Evolutionary conservation across 2,888 invertebrate genomes (phyloP), one percentile per base, ranked within the genome.

Genomic region (Agrotis segetum): DNA sequence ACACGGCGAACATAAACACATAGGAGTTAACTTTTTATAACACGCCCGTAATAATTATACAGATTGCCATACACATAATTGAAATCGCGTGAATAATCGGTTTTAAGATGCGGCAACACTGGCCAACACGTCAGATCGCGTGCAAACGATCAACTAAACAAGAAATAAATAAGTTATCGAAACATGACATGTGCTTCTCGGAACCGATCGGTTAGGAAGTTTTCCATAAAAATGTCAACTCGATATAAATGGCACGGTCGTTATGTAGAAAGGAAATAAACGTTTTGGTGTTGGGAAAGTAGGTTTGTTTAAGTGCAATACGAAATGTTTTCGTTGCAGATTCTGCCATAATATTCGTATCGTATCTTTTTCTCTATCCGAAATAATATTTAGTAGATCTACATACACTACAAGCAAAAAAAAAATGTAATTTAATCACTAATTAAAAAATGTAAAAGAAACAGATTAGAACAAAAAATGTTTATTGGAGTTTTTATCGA

Each of bases 121-220:
- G 90, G 84, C 83, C 84, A 76, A 85, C 93, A 94, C 92, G 94
- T 88, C 88, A 94, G 74, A 89, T 94, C 89, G 94, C 94, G 93
- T 94, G 93, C 83, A 80, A 85, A 76, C 68, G 63, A 74, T 78
- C 75, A 69, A 71, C 59, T 78, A 79, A 73, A 77, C 79, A 83
- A 88, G 89, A 88, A 89, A 86, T 71, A 85, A 87, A 89, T 85
- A 88, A 90, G 85, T 72, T 77, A 85, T 84, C 77, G 71, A 88
- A 87, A 88, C 88, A 85, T 86, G 87, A 88, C 88, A 85, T 86
- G 86, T 87, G 87, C 78, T 90, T 90, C 90, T 90, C 84, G 85
- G 89, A 90, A 90, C 75, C 73, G 82, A 82, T 80, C 77, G 66
- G 69, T 77, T 73, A 71, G 61, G 70, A 65, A 81, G 68, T 78